These are phyloP conservation scores for Eulemur rufifrons DNA, from an alignment of 2,113 vertebrate genomes.

Conservation along the genomic window DNA sequence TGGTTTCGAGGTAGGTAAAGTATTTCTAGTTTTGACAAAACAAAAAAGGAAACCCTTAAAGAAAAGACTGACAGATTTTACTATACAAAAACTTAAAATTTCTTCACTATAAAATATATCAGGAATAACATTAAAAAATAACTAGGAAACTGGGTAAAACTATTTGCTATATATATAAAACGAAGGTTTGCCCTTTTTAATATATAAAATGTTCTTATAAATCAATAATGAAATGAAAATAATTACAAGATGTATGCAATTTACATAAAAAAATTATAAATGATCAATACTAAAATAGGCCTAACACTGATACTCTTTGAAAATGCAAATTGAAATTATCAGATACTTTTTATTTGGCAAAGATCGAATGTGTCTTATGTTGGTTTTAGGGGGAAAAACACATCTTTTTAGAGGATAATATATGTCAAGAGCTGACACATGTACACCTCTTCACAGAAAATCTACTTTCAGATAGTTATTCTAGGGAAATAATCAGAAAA, in stretches of 20 bases:
- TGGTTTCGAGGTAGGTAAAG: background rate
- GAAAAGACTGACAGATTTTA: background rate
- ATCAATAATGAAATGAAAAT: background rate
- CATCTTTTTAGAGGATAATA: background rate
- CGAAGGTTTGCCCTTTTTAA: background rate
- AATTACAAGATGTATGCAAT: background rate
- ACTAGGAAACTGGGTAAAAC: background rate
- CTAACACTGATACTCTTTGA: background rate
- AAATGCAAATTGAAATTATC: conserved; percentile 34
- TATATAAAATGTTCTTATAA: background rate
- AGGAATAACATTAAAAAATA: conserved; percentile 5
- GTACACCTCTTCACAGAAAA: background rate
- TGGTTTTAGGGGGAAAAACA: background rate
- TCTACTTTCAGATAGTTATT: background rate
- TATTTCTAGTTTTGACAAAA: conserved; percentile 9
- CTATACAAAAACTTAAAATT: conserved; percentile 4
- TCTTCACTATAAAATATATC: background rate
- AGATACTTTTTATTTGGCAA: background rate
- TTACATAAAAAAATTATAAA: background rate
- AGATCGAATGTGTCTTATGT: background rate
- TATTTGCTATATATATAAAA: background rate
- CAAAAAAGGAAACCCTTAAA: background rate
- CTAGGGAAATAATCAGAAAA: conserved; percentile 36
- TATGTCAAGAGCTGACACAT: background rate
- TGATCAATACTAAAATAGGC: background rate